phyloP scores from a whole-genome alignment of 2,113 vertebrate species.

The Dendrocopos noguchii region DNA sequence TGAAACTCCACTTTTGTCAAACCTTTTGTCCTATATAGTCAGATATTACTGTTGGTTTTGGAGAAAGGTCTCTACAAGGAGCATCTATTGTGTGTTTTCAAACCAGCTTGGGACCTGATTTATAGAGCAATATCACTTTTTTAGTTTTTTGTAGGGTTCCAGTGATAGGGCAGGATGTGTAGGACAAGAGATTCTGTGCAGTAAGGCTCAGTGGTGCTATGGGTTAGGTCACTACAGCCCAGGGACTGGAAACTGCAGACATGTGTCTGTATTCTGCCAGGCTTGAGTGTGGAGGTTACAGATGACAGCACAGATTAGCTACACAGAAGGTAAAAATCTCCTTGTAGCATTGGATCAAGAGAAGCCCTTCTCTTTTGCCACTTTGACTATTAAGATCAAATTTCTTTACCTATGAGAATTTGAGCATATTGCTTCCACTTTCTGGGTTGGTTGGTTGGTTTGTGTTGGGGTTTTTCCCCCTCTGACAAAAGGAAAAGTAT shows the following conservation, averaged over 20 bases:
- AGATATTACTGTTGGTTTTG: background rate
- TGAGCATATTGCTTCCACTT: background rate
- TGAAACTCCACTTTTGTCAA: background rate
- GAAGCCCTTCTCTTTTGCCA: background rate
- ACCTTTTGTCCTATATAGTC: background rate
- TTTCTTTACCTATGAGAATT: background rate
- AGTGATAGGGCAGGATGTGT: background rate
- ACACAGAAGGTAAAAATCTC: background rate
- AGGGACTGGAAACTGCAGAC: background rate
- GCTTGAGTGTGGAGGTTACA: background rate
- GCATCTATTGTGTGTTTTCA: background rate
- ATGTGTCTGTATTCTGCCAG: background rate
- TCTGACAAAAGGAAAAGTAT: background rate
- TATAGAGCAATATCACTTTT: background rate
- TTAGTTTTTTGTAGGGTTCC: background rate
- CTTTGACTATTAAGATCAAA: background rate
- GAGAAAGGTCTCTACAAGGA: background rate
- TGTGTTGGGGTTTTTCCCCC: background rate
- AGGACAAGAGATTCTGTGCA: background rate
- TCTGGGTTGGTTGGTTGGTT: too few relatives aligned
- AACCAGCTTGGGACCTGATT: background rate
- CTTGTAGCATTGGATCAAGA: background rate
- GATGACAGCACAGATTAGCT: background rate
- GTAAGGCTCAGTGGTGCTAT: background rate
- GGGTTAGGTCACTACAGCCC: background rate